Conservation (phyloP, 1,140 invertebrate genomes). For the Ptiloglossa arizonensis region DNA sequence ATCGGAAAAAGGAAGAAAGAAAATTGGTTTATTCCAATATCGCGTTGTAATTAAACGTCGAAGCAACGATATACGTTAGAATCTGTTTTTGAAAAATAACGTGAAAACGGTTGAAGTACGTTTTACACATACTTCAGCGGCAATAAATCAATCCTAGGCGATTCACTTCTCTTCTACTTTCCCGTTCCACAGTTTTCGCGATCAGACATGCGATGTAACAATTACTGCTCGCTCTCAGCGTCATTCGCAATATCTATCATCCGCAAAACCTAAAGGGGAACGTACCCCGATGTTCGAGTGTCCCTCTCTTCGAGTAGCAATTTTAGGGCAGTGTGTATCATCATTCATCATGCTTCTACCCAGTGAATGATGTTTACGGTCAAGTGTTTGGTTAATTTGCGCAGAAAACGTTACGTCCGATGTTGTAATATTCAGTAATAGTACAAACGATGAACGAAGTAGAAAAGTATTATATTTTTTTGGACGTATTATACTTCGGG, state of each 20-base stretch:
- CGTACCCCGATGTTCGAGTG: slow-evolving; percentile 30
- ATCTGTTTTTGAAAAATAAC: background rate
- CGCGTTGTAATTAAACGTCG: slow-evolving; percentile 1
- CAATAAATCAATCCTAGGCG: slow-evolving; percentile 73
- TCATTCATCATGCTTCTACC: slow-evolving; percentile 11
- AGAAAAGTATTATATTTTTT: no score
- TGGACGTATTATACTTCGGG: no score
- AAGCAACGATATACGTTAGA: background rate
- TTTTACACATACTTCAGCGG: slow-evolving; percentile 63
- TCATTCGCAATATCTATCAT: slow-evolving; percentile 73
- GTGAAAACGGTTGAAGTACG: slow-evolving; percentile 36
- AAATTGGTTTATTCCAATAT: no score
- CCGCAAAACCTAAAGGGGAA: slow-evolving; percentile 57
- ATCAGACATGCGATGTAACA: slow-evolving; percentile 76
- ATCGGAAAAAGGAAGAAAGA: no score
- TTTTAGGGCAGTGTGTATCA: slow-evolving; percentile 34
- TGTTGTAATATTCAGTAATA: background rate
- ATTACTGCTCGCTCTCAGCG: slow-evolving; percentile 68
- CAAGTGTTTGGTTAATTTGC: slow-evolving; percentile 18
- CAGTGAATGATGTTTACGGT: slow-evolving; percentile 7
- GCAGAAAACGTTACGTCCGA: no score
- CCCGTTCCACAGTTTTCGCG: slow-evolving; percentile 57
- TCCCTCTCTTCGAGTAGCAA: slow-evolving; percentile 43
- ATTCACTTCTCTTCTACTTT: slow-evolving; percentile 61
- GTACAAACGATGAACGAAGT: no score